These are phyloP conservation scores for Thera britannica DNA, from an alignment of 2,888 invertebrate genomes.

Conservation along the genomic window DNA sequence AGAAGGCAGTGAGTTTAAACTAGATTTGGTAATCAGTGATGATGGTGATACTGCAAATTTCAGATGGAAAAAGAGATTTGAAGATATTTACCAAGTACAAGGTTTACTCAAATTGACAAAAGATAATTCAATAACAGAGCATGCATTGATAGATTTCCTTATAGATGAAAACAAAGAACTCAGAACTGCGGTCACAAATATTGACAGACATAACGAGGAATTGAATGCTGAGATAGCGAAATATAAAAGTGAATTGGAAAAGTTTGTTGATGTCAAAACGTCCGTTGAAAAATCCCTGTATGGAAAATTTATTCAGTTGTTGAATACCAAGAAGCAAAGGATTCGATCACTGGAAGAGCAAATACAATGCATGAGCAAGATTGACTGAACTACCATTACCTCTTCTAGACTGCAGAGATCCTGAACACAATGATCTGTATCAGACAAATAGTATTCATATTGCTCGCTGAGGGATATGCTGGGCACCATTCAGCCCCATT, in stretches of 20 bases:
- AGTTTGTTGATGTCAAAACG: slow-evolving; percentile 59
- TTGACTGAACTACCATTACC: background rate
- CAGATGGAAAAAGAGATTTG: slow-evolving; percentile 63
- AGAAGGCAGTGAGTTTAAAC: slow-evolving; percentile 42
- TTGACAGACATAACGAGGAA: slow-evolving; percentile 43
- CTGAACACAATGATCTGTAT: no score
- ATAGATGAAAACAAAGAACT: slow-evolving; percentile 59
- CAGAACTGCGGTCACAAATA: slow-evolving; percentile 38
- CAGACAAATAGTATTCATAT: no score
- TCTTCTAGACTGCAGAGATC: background rate
- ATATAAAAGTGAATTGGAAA: slow-evolving; percentile 59
- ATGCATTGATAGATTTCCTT: slow-evolving; percentile 59
- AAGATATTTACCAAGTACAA: slow-evolving; percentile 52
- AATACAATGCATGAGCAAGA: slow-evolving; percentile 37
- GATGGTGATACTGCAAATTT: slow-evolving; percentile 52
- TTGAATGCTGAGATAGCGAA: slow-evolving; percentile 52
- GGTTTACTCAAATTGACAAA: slow-evolving; percentile 56
- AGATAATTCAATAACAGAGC: slow-evolving; percentile 47
- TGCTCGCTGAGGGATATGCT: no score
- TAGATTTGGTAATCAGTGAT: slow-evolving; percentile 47
- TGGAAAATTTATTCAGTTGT: slow-evolving; percentile 67
- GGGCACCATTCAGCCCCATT: no score
- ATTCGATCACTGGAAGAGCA: slow-evolving; percentile 65
- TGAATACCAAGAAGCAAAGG: slow-evolving; percentile 71
- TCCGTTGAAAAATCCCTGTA: slow-evolving; percentile 62